Evolutionary conservation across 2,797 vertebrate genomes (phyloP).

Genomic region (Lerista edwardsae): DNA sequence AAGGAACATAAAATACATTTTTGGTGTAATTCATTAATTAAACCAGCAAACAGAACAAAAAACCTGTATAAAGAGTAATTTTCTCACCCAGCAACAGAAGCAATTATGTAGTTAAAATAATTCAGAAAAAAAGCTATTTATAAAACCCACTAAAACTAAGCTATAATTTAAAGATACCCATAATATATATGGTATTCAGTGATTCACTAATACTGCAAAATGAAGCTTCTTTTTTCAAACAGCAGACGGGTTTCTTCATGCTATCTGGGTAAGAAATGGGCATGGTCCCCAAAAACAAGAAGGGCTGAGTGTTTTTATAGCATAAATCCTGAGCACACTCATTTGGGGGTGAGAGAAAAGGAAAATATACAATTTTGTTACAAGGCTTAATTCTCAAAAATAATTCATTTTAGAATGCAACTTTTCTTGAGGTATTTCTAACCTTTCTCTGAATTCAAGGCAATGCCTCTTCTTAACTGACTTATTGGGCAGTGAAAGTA

Average conservation of each 20-base stretch:
- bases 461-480: conserved; percentile 51
- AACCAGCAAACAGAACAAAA: conserved; percentile 76
- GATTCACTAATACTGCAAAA: conserved; percentile 81
- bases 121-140: conserved; percentile 62
- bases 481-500: conserved; percentile 62
- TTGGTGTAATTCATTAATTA: conserved; percentile 83
- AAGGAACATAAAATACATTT: conserved; percentile 84
- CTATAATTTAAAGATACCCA: conserved; percentile 76
- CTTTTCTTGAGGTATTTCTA: conserved; percentile 73
- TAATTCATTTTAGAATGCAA: conserved; percentile 61
- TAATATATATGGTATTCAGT: conserved; percentile 74
- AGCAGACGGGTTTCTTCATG: conserved; percentile 75
- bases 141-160: conserved; percentile 75
- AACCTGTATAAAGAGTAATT: conserved; percentile 75
- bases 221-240: conserved; percentile 57
- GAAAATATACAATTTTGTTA: conserved; percentile 42
- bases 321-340: conserved; percentile 70
- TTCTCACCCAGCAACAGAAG: conserved; percentile 82
- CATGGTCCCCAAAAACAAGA: conserved; percentile 40
- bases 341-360: conserved; percentile 43
- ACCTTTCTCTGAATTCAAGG: conserved; percentile 66
- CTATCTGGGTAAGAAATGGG: conserved; percentile 68
- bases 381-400: conserved; percentile 37
- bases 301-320: conserved; percentile 59
- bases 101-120: conserved; percentile 73